phyloP scores from a whole-genome alignment of 2,113 vertebrate species.

The Pachyramphus minor region DNA sequence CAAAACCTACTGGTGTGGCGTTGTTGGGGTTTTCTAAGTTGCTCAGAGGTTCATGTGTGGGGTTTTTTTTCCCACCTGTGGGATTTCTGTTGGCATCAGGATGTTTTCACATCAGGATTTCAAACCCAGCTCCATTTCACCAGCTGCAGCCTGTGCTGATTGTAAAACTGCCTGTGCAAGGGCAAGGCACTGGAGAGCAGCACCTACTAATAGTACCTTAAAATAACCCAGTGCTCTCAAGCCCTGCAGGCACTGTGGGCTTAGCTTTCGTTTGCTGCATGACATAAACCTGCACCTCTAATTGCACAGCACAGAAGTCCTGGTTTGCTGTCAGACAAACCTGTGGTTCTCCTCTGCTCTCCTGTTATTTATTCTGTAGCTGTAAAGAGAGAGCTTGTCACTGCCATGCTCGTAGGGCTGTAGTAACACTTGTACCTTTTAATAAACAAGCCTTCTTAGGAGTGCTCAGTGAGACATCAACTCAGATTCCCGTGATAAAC shows the following conservation, averaged over 20 bases:
- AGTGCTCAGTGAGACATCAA: neutral
- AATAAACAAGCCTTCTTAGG: conserved; percentile 10
- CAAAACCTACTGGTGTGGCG: neutral
- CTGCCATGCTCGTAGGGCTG: neutral
- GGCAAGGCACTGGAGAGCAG: neutral
- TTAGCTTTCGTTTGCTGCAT: neutral
- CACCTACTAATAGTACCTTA: neutral
- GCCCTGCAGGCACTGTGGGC: neutral
- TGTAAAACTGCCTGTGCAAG: neutral
- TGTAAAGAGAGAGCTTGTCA: neutral
- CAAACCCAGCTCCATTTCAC: neutral
- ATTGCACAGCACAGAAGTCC: neutral
- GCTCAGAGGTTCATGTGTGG: fast-evolving
- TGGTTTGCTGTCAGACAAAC: neutral
- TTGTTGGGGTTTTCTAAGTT: neutral
- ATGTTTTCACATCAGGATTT: neutral
- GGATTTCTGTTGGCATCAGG: neutral
- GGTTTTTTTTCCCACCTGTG: neutral
- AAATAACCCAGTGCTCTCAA: neutral
- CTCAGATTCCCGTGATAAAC: neutral
- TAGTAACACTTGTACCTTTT: conserved; percentile 33
- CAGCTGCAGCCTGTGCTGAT: neutral
- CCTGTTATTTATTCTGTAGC: neutral
- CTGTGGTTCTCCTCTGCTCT: neutral
- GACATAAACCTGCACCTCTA: neutral